A percentile compares a stretch with the other conserved stretches of the same genome.
phyloP scores from a whole-genome alignment of 2,888 invertebrate genomes.

The Epinotia nisella region DNA sequence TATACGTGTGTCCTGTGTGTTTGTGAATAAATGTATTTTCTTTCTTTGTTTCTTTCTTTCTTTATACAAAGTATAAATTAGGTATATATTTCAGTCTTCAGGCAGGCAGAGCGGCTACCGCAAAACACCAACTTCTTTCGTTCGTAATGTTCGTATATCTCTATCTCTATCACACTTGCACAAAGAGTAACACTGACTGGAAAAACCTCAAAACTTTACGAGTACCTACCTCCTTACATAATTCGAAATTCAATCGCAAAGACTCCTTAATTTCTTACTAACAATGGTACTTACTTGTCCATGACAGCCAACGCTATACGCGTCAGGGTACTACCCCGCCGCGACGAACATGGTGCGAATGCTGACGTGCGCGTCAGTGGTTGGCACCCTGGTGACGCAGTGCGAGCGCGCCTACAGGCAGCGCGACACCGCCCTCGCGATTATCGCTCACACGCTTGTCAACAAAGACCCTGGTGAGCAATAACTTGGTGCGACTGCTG shows the following conservation, averaged over 20 bases:
- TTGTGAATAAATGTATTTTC: too few relatives aligned
- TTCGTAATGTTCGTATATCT: too few relatives aligned
- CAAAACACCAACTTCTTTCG: too few relatives aligned
- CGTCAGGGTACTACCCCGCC: slow-evolving; percentile 58
- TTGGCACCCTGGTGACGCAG: slow-evolving; percentile 61
- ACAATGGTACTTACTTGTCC: neutral
- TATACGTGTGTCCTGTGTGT: too few relatives aligned
- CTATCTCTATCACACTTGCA: too few relatives aligned
- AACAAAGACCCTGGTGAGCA: slow-evolving; percentile 65
- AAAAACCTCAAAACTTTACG: too few relatives aligned
- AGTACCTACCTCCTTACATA: too few relatives aligned
- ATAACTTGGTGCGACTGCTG: neutral
- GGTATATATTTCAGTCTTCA: too few relatives aligned
- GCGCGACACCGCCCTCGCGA: slow-evolving; percentile 58
- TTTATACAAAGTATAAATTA: too few relatives aligned
- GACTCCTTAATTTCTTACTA: neutral
- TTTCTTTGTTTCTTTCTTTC: too few relatives aligned
- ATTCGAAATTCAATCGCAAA: neutral
- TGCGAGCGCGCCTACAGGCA: slow-evolving; percentile 66
- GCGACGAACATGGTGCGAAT: slow-evolving; percentile 60
- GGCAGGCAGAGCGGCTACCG: too few relatives aligned
- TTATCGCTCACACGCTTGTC: slow-evolving; percentile 65
- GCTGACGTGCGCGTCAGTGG: slow-evolving; percentile 58
- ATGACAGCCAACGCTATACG: slow-evolving; percentile 54
- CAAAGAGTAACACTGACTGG: too few relatives aligned